These are phyloP conservation scores for Lasioglossum zephyrum DNA, from an alignment of 2,888 invertebrate species.

Conservation along the genomic window DNA sequence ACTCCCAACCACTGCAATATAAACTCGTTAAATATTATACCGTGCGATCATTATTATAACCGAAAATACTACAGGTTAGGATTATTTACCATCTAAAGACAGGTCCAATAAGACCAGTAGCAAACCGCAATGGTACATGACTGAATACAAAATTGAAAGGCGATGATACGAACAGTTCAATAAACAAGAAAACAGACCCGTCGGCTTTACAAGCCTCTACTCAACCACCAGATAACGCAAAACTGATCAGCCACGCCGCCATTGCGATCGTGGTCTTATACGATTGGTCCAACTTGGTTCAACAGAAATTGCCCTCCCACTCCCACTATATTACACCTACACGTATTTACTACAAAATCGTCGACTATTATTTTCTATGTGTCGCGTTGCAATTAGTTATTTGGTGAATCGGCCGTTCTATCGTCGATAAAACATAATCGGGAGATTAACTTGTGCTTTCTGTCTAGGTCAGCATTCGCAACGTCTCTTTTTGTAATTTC, in stretches of 20 bases:
- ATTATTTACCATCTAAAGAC: constrained; percentile 79
- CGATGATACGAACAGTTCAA: constrained; percentile 32
- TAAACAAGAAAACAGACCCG: constrained; percentile 56
- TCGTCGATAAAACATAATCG: neutral
- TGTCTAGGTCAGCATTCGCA: neutral
- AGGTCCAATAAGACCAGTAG: constrained; percentile 79
- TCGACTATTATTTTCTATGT: neutral
- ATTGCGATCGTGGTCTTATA: constrained; percentile 85
- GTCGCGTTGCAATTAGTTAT: neutral
- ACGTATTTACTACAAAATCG: constrained; percentile 9
- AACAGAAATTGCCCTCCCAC: constrained; percentile 49
- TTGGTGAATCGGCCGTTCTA: neutral
- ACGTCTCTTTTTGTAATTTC: neutral
- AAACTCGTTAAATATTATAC: constrained; percentile 21
- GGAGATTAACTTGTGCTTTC: neutral
- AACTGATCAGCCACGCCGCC: constrained; percentile 79
- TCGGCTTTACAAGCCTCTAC: constrained; percentile 61
- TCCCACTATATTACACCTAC: constrained; percentile 37
- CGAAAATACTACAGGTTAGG: constrained; percentile 73
- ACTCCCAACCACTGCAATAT: constrained; percentile 88
- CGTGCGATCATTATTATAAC: neutral
- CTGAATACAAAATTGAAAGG: constrained; percentile 52
- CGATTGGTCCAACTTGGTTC: constrained; percentile 84
- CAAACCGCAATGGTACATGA: constrained; percentile 80
- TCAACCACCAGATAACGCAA: constrained; percentile 78